These are phyloP conservation scores for Corvus moneduloides DNA, from an alignment of 2,113 vertebrate species.

Conservation along the genomic window DNA sequence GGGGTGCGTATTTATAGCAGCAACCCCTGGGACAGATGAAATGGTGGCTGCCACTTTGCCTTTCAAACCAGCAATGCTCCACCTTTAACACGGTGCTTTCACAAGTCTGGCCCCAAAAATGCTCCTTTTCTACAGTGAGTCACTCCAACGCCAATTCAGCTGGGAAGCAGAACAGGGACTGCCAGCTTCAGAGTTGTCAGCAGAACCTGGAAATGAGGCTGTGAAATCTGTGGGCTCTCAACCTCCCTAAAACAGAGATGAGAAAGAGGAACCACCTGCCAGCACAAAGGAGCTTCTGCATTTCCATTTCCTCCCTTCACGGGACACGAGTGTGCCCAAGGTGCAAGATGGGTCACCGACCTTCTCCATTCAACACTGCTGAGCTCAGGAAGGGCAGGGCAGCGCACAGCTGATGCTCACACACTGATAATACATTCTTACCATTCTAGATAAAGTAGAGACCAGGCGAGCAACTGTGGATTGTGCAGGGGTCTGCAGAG, in stretches of 20 bases:
- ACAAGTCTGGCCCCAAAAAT: background rate
- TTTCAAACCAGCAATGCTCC: background rate
- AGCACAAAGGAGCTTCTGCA: background rate
- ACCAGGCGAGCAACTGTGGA: background rate
- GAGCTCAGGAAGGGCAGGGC: background rate
- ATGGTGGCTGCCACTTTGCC: background rate
- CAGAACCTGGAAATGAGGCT: background rate
- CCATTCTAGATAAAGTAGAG: background rate
- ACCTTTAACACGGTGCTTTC: background rate
- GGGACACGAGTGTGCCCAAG: rapidly evolving
- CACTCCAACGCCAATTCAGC: background rate
- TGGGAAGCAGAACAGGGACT: background rate
- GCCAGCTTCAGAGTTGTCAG: background rate
- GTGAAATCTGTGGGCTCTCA: background rate
- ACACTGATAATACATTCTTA: background rate
- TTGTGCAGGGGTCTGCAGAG: background rate
- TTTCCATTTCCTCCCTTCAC: background rate
- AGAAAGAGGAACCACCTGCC: background rate
- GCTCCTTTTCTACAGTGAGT: background rate
- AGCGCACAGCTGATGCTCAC: background rate
- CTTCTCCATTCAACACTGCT: background rate
- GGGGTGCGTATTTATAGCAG: background rate
- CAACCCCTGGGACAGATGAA: background rate
- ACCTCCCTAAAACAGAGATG: background rate
- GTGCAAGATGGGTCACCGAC: background rate